These are phyloP conservation scores for Metridium senile DNA, from an alignment of 92 coral and sea anemone species.

Conservation along the genomic window DNA sequence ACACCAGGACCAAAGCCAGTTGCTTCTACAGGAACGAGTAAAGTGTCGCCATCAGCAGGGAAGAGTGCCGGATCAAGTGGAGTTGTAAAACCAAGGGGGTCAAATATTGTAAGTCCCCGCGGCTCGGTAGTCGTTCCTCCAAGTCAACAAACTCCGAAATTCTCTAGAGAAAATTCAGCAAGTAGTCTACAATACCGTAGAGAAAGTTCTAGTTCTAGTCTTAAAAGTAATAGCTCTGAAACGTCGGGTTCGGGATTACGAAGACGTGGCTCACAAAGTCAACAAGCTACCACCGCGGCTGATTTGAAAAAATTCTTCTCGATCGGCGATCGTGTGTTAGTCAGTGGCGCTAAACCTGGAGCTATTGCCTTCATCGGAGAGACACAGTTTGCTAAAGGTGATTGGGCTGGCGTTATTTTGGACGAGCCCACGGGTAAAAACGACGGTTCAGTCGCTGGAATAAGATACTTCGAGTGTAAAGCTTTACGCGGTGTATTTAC, in stretches of 20 bases:
- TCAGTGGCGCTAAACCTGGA: constrained; percentile 87
- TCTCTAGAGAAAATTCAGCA: constrained; percentile 72
- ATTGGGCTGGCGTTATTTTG: constrained; percentile 93
- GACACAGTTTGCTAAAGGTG: constrained; percentile 96
- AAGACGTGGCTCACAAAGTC: constrained; percentile 62
- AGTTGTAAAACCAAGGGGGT: constrained; percentile 55
- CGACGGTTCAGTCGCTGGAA: constrained; percentile 96
- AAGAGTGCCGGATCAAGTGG: constrained; percentile 39
- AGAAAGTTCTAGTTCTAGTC: constrained; percentile 82
- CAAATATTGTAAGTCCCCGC: constrained; percentile 48
- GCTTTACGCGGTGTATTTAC: constrained; percentile 90
- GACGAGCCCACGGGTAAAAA: constrained; percentile 94
- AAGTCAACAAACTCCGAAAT: constrained; percentile 52
- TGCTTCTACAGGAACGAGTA: constrained; percentile 49
- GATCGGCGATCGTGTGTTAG: constrained; percentile 97
- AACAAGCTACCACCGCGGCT: constrained; percentile 56
- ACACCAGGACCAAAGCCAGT: constrained; percentile 48
- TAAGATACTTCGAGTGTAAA: constrained; percentile 86
- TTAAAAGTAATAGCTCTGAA: constrained; percentile 69
- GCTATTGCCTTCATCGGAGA: constrained; percentile 93
- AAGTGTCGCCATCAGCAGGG: constrained; percentile 40
- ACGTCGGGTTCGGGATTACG: constrained; percentile 43
- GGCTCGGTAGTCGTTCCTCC: constrained; percentile 63
- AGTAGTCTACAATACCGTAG: constrained; percentile 68
- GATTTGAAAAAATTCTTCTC: constrained; percentile 66